A percentile compares a stretch with the other conserved stretches of the same genome.
These are phyloP conservation scores for Sitta europaea DNA, from an alignment of 2,113 vertebrate genomes.

Conservation along the genomic window DNA sequence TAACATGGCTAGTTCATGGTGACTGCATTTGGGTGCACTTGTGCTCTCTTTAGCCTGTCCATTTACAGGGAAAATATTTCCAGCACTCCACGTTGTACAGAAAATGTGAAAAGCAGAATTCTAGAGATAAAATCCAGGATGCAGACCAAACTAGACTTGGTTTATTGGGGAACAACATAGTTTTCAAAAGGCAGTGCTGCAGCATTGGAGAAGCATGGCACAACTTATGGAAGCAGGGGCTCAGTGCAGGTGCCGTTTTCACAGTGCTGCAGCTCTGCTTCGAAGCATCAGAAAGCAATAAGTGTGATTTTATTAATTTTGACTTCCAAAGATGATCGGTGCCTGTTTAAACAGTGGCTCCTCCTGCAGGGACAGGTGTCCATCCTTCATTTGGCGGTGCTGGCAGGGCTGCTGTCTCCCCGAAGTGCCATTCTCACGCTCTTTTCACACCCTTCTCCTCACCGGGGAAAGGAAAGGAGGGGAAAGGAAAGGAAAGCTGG, in stretches of 20 bases:
- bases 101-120: not conserved
- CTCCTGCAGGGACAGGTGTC: not conserved
- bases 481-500: not conserved
- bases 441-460: not conserved
- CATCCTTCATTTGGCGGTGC: not conserved
- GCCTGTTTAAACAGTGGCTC: not conserved
- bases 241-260: not conserved
- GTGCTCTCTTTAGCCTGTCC: not conserved
- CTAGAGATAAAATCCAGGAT: not conserved
- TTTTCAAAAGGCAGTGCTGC: not conserved
- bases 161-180: not conserved
- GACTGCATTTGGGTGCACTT: not conserved
- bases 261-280: not conserved
- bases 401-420: not conserved
- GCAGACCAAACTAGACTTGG: not conserved
- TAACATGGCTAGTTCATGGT: not conserved
- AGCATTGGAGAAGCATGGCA: not conserved
- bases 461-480: not conserved
- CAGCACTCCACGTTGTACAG: not conserved
- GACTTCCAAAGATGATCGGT: not conserved
- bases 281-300: not conserved
- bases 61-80: not conserved
- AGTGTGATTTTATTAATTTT: not conserved
- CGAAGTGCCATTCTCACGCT: accelerated
- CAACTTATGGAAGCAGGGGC: accelerated